Percentiles rank a stretch among this genome's conserved stretches.
Conservation (phyloP, 2,113 vertebrate genomes). For the Chelonoidis abingdonii region DNA sequence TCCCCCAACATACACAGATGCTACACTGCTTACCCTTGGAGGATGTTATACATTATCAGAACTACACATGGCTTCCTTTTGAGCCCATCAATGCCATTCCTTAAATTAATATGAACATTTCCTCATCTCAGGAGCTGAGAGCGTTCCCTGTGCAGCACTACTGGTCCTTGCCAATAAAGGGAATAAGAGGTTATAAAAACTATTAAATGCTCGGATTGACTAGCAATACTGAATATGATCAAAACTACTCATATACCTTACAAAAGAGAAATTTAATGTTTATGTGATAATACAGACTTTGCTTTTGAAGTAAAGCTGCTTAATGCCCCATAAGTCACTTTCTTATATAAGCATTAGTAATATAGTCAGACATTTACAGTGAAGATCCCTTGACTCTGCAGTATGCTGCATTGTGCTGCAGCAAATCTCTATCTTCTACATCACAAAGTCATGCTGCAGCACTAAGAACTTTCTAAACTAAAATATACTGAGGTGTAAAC, state of each 20-base stretch:
- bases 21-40: neutral
- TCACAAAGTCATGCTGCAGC: constrained; percentile 1
- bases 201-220: neutral
- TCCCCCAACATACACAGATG: neutral
- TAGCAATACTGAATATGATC: neutral
- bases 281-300: neutral
- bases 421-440: neutral
- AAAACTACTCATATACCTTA: neutral
- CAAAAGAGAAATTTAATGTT: neutral
- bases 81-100: neutral
- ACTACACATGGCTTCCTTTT: neutral
- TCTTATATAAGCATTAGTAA: neutral
- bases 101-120: neutral
- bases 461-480: neutral
- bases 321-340: neutral
- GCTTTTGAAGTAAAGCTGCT: neutral
- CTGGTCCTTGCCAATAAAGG: neutral
- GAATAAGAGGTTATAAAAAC: neutral
- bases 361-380: neutral
- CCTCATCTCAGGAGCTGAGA: neutral
- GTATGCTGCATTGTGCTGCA: constrained; percentile 39
- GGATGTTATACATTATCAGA: neutral
- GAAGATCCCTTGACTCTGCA: neutral
- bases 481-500: neutral
- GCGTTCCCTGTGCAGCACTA: neutral